Base-by-base conservation (phyloP, 2,113 vertebrate species). In the Zosterops hypoxanthus region DNA sequence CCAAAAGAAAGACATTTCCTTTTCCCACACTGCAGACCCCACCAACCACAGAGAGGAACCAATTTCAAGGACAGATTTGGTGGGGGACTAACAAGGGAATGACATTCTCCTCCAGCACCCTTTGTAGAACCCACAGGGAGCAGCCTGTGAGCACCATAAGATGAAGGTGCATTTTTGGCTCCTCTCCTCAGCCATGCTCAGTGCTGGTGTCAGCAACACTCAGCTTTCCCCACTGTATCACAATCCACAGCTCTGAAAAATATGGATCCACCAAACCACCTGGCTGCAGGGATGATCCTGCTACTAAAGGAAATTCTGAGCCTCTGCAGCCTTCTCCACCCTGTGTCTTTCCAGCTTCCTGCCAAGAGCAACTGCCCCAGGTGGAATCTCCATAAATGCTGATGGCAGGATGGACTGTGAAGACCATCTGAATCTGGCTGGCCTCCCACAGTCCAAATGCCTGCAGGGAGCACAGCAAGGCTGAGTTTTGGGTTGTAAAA, bases 181-280 rank as follows among this genome's bases (percentile, higher is more conserved):
- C 47, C n/a, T 24, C 12, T 73, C 39, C n/a, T 15, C 56, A 53
- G 13, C 21, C 41, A 9, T 3, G 11, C 14, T 39, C 33, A 69
- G 11, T 1, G 1, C 6, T 24, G 5, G 9, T 52, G 33, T 21
- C 42, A 60, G 44, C 7, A 85, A 60, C 0, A 1, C 0, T 1
- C 47, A 63, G 14, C n/a, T 70, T 61, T 69, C 2, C 18, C 9
- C 17, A 2, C 4, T 25, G 23, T 34, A 28, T 29, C 26, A 52
- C 29, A 16, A 14, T 20, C 33, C 34, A 47, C 28, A 39, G 18
- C 12, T 66, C 64, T 31, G 39, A 31, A 78, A 83, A 22, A 2
- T 44, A 66, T n/a, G 61, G 65, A 79, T 20, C 14, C 47, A 60
- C 49, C 49, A 65, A 65, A 34, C 8, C 25, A 56, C 26, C 31